phyloP scores from a whole-genome alignment of 2,113 vertebrate genomes.

The Peucedramus taeniatus region DNA sequence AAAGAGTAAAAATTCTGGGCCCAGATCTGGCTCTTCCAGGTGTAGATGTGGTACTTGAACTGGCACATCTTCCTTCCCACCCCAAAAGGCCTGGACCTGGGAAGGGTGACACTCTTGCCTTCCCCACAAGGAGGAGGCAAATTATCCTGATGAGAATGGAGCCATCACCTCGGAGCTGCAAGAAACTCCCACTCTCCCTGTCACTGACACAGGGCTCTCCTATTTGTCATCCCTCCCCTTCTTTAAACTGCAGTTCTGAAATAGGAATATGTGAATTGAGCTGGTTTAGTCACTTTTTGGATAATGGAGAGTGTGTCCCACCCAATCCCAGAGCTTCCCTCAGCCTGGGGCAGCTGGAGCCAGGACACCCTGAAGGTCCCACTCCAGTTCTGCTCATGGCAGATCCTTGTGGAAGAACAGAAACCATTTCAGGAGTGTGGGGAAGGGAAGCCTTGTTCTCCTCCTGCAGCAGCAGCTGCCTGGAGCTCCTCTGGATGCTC shows the following conservation, averaged over 20 bases:
- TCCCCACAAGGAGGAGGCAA: not conserved
- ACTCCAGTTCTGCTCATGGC: not conserved
- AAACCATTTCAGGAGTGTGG: not conserved
- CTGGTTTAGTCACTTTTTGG: not conserved
- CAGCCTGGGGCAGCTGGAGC: not conserved
- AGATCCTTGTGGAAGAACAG: not conserved
- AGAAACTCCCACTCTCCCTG: not conserved
- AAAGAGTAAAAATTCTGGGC: not conserved
- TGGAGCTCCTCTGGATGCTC: not conserved
- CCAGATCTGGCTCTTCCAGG: not conserved
- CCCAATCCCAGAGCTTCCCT: not conserved
- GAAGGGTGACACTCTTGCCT: not conserved
- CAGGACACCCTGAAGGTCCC: not conserved
- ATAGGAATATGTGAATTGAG: not conserved
- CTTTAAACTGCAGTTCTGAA: not conserved
- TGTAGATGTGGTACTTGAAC: not conserved
- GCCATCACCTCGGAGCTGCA: rapidly evolving
- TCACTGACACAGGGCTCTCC: not conserved
- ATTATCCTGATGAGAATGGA: not conserved
- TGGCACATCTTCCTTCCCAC: not conserved
- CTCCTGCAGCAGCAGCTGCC: not conserved
- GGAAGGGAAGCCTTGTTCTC: not conserved
- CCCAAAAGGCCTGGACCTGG: not conserved
- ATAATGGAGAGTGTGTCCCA: not conserved
- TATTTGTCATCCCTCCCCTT: not conserved